Base-by-base conservation (phyloP, 2,888 invertebrate genomes). In the Chloroclystis v-ata region DNA sequence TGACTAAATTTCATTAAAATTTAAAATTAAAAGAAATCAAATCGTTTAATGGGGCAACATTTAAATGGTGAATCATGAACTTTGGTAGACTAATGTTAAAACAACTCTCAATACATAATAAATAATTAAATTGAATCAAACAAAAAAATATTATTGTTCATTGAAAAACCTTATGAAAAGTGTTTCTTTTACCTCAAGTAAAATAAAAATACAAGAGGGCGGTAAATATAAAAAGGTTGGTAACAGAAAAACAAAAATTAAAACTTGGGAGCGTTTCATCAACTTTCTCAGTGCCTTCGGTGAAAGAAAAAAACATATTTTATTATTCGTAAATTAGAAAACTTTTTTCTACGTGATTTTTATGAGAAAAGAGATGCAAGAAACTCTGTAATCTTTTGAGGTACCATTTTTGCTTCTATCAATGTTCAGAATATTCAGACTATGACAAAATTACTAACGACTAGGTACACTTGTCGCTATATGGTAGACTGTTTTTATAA, bases 251-350 rank as follows among this genome's bases (percentile, higher is more conserved):
- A 78, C 72, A 77, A 74, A 75, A 77, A 73, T 78, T 75, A 75
- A 78, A 81, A 81, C 73, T 77, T 75, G 68, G 35, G 75, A 67
- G 69, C 75, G 72, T 75, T 79, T 78, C 78, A 78, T 78, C 75
- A 76, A 75, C 64, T 81, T 77, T 74, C 60, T 73, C 70, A 63
- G 68, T 74, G 69, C 72, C 69, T 73, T 70, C 69, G 72, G 72
- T 72, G 37, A 38, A 61, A 69, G 71, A 70, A 72, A 73, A 71
- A 80, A 77, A 77, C 72, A 76, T 77, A 75, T 78, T 77, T 79
- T 77, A 76, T 78, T 78, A 78, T 78, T 80, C 76, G 67, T 75
- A 82, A 81, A 82, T 82, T 82, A 78, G 74, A 81, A 81, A 82
- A 82, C 67, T 82, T 82, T 78, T 69, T 72, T 69, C 65, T 67